phyloP scores from a whole-genome alignment of 1,140 invertebrate species.

The Macrocentrus cingulum region DNA sequence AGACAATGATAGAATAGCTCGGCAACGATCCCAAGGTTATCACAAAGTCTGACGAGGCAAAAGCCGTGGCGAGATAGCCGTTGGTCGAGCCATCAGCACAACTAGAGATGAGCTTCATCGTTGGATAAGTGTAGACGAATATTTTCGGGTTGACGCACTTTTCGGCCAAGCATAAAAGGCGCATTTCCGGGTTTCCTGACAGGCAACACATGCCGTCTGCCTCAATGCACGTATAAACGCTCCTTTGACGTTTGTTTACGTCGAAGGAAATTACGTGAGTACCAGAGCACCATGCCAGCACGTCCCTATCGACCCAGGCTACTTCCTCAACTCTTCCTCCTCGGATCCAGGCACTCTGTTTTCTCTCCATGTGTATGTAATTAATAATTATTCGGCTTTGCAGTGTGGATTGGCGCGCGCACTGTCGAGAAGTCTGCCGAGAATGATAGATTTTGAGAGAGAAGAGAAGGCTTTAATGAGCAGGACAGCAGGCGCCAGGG shows the following conservation, averaged over 20 bases:
- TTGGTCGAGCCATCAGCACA: conserved; percentile 33
- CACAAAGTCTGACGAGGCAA: conserved; percentile 39
- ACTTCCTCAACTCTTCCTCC: conserved; percentile 44
- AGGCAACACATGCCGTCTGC: conserved; percentile 44
- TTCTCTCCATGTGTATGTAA: not conserved
- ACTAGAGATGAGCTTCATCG: conserved; percentile 43
- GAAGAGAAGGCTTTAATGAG: not conserved
- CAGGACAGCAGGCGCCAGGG: not conserved
- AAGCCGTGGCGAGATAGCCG: conserved; percentile 44
- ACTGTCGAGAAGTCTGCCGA: conserved; percentile 9
- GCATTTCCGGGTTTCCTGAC: conserved; percentile 36
- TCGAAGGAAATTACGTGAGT: conserved; percentile 47
- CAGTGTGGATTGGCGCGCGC: not conserved
- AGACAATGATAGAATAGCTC: conserved; percentile 43
- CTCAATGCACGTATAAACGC: conserved; percentile 38
- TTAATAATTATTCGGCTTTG: not conserved
- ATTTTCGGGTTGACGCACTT: conserved; percentile 42
- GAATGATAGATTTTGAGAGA: conserved; percentile 12
- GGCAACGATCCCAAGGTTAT: conserved; percentile 45
- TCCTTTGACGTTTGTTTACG: conserved; percentile 29
- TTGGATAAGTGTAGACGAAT: conserved; percentile 44
- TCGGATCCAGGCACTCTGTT: conserved; percentile 39
- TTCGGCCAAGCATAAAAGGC: conserved; percentile 47
- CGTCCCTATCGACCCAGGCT: conserved; percentile 47
- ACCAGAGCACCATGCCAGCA: conserved; percentile 47